Evolutionary conservation across 2,797 vertebrate species (phyloP), one percentile per base, ranked within the genome.

Genomic region (Choloepus didactylus): DNA sequence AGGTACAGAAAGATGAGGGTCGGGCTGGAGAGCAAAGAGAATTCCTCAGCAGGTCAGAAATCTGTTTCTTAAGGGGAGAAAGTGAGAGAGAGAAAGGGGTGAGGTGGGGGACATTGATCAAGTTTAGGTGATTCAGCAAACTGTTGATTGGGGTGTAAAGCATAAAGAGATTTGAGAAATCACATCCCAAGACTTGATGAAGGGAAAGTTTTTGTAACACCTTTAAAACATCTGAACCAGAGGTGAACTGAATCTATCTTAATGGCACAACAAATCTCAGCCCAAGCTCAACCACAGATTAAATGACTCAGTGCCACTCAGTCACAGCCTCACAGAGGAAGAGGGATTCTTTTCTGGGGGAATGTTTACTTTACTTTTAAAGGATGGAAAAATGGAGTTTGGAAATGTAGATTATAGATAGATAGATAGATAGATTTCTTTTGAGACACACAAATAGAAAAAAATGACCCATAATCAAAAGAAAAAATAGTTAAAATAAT

Each of bases 121-220:
- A 56, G 19, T 5, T 67, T 35, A n/a, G n/a, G 38, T 15, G 54
- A 67, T 44, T 54, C 3, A 77, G 56, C 23, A 77, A 70, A 83
- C 10, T 77, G 14, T 11, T 89, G 75, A 77, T 44, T 72, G 38
- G 25, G 19, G 23, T 72, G 31, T 44, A 92, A 49, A 92, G 41
- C 11, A 84, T 41, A 84, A 83, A 79, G 3, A 90, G 87, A 54
- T 90, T 25, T 81, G 27, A 93, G 84, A 84, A 49, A 77, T 38
- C 8, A 76, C 7, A 60, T 46, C 7, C 2, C 25, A 72, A 87
- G 27, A 41, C 3, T n/a, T 35, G 29, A 54, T 51, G 87, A 81
- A 66, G 0, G 46, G 18, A 59, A 92, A 59, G 6, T 64, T 15
- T 38, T 49, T 73, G 41, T 70, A 19, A 5, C 4, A 64, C 9